Evolutionary conservation across 1,140 invertebrate genomes (phyloP).

Genomic region (Bathynomus jamesi): DNA sequence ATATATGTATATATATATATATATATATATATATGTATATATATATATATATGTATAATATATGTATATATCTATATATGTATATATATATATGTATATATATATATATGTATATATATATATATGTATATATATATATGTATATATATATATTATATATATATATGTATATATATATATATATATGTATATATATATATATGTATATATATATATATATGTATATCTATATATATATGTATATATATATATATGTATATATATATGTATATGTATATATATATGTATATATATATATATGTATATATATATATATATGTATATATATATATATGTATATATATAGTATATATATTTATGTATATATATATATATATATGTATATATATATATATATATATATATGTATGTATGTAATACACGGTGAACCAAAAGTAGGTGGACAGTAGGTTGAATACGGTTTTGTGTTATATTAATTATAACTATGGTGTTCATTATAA

Average conservation of each 20-base stretch:
- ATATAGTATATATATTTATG: slow-evolving; percentile 4
- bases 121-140: not conserved
- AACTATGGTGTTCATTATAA: not conserved
- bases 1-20: too few relatives aligned
- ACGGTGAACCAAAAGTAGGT: not conserved
- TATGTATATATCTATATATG: too few relatives aligned
- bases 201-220: slow-evolving; percentile 7
- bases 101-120: slow-evolving; percentile 2
- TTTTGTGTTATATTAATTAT: not conserved
- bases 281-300: slow-evolving; percentile 5
- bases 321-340: slow-evolving; percentile 5
- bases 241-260: slow-evolving; percentile 4
- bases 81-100: too few relatives aligned
- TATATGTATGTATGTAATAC: not conserved
- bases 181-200: slow-evolving; percentile 7
- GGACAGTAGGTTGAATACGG: too few relatives aligned
- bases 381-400: not conserved
- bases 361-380: slow-evolving; percentile 9
- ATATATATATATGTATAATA: too few relatives aligned
- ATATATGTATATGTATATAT: slow-evolving; percentile 5
- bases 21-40: too few relatives aligned
- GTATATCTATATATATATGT: slow-evolving; percentile 6
- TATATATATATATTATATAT: slow-evolving; percentile 3
- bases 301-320: not conserved
- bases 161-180: slow-evolving; percentile 7